Evolutionary conservation across 2,113 vertebrate species (phyloP).

Genomic region (Channa maculata): DNA sequence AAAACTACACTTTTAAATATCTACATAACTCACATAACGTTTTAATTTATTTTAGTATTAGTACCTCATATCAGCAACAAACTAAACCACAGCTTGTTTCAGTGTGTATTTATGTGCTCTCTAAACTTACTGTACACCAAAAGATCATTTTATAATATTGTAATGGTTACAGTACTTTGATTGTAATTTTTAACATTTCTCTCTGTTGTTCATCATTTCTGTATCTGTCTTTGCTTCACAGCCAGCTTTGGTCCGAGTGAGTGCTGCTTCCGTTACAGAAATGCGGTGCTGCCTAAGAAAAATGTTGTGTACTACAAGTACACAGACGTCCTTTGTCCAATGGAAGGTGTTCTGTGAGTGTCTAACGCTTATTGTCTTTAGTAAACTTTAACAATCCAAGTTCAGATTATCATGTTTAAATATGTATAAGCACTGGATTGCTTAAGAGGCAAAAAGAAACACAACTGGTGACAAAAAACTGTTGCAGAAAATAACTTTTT

Average conservation of each 20-base stretch:
- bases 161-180: too few species aligned
- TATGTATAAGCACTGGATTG: too few species aligned
- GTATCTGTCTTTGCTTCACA: constrained; percentile 6
- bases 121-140: not conserved
- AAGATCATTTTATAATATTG: too few species aligned
- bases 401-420: too few species aligned
- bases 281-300: accelerated
- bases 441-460: too few species aligned
- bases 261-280: not conserved
- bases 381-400: too few species aligned
- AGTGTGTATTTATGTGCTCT: not conserved
- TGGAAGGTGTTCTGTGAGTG: constrained; percentile 50
- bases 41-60: too few species aligned
- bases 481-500: too few species aligned
- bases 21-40: too few species aligned
- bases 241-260: not conserved
- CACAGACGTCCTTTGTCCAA: constrained; percentile 13
- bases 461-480: too few species aligned
- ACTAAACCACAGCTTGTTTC: not conserved
- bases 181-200: not conserved
- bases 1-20: too few species aligned
- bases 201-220: not conserved
- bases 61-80: not conserved
- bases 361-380: not conserved
- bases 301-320: not conserved